A percentile compares a stretch with the other conserved stretches of the same genome.
phyloP scores from a whole-genome alignment of 2,797 vertebrate genomes.

The Chaetodon trifasciatus region DNA sequence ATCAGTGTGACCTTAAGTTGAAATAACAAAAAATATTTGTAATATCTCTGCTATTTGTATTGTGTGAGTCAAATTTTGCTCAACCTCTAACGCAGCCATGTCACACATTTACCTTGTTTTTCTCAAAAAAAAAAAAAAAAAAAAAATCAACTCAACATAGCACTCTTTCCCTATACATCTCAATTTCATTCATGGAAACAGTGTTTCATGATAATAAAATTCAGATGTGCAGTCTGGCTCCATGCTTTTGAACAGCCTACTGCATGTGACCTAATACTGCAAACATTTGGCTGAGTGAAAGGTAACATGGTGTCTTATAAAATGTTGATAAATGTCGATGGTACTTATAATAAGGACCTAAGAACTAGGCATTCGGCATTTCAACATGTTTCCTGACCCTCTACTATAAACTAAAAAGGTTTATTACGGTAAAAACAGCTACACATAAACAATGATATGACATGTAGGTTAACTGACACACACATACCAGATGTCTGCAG shows the following conservation, averaged over 20 bases:
- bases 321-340: constrained; percentile 58
- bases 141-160: constrained; percentile 35
- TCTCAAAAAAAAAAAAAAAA: not conserved
- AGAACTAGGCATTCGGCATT: constrained; percentile 12
- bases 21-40: constrained; percentile 22
- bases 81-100: constrained; percentile 10
- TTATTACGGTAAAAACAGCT: not conserved
- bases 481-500: constrained; percentile 1
- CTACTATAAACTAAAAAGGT: not conserved
- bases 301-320: constrained; percentile 65
- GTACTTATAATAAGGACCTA: constrained; percentile 35
- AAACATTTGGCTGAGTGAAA: constrained; percentile 71
- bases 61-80: constrained; percentile 15
- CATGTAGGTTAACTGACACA: constrained; percentile 4
- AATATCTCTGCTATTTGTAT: constrained; percentile 8
- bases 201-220: constrained; percentile 69
- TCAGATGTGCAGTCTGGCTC: constrained; percentile 76
- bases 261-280: constrained; percentile 71
- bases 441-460: not conserved
- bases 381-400: constrained; percentile 26
- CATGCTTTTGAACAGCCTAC: constrained; percentile 60
- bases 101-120: constrained; percentile 29
- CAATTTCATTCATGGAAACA: constrained; percentile 71
- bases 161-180: constrained; percentile 63
- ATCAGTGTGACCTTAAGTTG: constrained; percentile 7